Conservation (phyloP, 2,888 invertebrate species). For the Ptychoptera albimana region DNA sequence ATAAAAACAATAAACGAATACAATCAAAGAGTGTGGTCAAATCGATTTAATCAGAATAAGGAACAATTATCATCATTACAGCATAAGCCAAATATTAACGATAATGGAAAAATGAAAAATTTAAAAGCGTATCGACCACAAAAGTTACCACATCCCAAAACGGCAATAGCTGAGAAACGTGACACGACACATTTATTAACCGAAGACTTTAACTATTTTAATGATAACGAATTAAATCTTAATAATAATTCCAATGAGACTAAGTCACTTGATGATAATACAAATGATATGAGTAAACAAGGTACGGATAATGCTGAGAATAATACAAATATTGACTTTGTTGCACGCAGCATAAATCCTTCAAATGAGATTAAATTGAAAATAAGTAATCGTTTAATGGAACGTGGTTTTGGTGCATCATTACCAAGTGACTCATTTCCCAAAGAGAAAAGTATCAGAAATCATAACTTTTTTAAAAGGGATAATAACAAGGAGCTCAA, state of each 20-base stretch:
- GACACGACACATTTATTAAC: no score
- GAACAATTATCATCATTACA: not conserved
- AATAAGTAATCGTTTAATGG: constrained; percentile 22
- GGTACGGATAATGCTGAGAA: not conserved
- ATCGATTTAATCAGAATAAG: not conserved
- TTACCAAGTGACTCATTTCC: constrained; percentile 20
- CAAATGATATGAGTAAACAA: not conserved
- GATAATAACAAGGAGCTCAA: no score
- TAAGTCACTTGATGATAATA: not conserved
- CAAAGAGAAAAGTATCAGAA: no score
- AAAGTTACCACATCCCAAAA: no score
- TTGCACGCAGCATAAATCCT: constrained; percentile 15
- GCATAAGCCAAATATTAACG: not conserved
- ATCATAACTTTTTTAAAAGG: no score
- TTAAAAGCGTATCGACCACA: not conserved
- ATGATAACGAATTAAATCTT: no score
- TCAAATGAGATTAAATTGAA: constrained; percentile 23
- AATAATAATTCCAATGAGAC: not conserved
- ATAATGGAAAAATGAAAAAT: not conserved
- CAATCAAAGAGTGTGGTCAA: no score
- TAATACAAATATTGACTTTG: not conserved
- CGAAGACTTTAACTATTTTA: no score
- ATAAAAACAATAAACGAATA: not conserved
- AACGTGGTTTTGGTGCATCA: constrained; percentile 21
- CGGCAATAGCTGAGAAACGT: no score